phyloP scores from a whole-genome alignment of 2,888 invertebrate genomes.

The Eupsilia transversa region DNA sequence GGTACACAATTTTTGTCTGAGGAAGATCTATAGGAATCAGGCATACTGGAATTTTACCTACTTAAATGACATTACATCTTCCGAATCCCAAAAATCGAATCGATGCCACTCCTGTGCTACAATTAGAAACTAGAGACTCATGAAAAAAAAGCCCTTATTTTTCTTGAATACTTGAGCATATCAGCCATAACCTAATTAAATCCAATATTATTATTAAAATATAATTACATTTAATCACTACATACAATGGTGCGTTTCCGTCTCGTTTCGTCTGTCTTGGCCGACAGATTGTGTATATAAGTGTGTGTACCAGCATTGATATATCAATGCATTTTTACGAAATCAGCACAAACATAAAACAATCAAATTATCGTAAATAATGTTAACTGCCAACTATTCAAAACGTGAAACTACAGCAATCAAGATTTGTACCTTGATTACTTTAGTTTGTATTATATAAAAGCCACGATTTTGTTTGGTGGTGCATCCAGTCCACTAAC shows the following conservation, averaged over 20 bases:
- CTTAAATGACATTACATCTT: neutral
- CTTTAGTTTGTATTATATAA: constrained; percentile 26
- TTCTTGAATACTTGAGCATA: neutral
- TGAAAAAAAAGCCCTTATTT: neutral
- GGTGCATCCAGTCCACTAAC: constrained; percentile 30
- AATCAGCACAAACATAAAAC: constrained; percentile 31
- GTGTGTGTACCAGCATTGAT: neutral
- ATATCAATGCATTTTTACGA: constrained; percentile 15
- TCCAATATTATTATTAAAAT: too few species aligned
- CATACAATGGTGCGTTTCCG: constrained; percentile 11
- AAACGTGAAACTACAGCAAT: constrained; percentile 40
- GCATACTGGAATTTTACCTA: neutral
- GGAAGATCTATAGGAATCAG: neutral
- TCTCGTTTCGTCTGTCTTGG: neutral
- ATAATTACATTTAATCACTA: neutral
- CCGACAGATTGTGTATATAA: neutral
- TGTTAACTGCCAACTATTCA: constrained; percentile 43
- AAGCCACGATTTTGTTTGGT: neutral
- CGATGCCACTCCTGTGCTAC: neutral
- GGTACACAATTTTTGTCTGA: too few species aligned
- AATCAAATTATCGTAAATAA: constrained; percentile 54
- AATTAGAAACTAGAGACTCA: neutral
- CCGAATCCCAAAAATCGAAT: neutral
- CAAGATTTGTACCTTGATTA: constrained; percentile 27
- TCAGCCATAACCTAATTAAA: neutral